Percentiles rank a stretch among this genome's conserved stretches.
Conservation (phyloP, 2,888 invertebrate genomes). For the Aphidoletes aphidimyza region DNA sequence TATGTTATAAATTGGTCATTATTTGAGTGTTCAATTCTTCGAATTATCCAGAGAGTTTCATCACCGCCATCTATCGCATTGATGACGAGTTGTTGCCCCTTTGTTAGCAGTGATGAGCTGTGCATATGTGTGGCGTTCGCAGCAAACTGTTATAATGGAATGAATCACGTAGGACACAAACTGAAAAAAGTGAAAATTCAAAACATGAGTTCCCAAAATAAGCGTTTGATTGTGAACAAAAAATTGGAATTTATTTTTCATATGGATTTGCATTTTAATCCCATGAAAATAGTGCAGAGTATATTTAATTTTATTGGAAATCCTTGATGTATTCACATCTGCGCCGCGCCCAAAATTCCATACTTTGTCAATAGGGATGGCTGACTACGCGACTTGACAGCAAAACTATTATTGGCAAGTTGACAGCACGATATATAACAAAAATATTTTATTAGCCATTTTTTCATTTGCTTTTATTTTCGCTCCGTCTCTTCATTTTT, state of each 20-base stretch:
- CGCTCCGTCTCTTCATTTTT: slow-evolving; percentile 42
- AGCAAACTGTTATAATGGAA: slow-evolving; percentile 26
- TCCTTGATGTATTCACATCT: not conserved
- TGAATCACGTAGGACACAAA: slow-evolving; percentile 4
- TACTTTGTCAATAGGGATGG: slow-evolving; percentile 7
- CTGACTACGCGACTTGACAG: slow-evolving; percentile 8
- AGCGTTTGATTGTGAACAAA: not conserved
- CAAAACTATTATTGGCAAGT: slow-evolving; percentile 51
- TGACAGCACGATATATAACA: slow-evolving; percentile 50
- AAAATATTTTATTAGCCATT: slow-evolving; percentile 50
- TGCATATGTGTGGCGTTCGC: not conserved
- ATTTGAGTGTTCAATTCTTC: too few relatives aligned
- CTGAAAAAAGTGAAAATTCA: not conserved
- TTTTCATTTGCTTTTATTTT: slow-evolving; percentile 51
- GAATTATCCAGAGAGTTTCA: too few relatives aligned
- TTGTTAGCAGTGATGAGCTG: not conserved
- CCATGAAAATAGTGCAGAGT: too few relatives aligned
- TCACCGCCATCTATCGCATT: slow-evolving; percentile 3
- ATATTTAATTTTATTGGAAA: not conserved
- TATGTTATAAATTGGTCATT: too few relatives aligned
- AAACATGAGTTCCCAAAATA: not conserved
- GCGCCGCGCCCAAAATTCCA: slow-evolving; percentile 17
- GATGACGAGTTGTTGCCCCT: too few relatives aligned
- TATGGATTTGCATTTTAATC: too few relatives aligned
- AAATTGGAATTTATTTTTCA: too few relatives aligned